Percentiles rank a stretch among this genome's conserved stretches.
Conservation (phyloP, 64 coral and sea anemone genomes). For the Actinia tenebrosa region DNA sequence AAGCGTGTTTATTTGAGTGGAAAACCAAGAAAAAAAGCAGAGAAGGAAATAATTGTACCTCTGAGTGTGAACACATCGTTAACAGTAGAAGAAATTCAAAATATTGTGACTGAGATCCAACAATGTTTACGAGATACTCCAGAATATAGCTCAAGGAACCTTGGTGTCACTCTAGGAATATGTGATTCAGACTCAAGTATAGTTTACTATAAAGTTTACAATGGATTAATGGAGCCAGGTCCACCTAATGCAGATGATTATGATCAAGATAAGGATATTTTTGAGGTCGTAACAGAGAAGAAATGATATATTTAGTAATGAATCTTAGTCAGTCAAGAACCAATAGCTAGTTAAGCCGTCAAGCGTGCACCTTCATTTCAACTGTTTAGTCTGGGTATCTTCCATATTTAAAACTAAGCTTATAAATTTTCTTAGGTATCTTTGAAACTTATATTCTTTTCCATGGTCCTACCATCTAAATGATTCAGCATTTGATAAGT, state of each 20-base stretch:
- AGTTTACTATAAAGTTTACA: slow-evolving; percentile 16
- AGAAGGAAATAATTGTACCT: slow-evolving; percentile 53
- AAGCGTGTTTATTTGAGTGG: slow-evolving; percentile 58
- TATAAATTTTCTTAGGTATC: too few relatives aligned
- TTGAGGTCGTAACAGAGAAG: too few relatives aligned
- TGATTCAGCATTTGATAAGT: too few relatives aligned
- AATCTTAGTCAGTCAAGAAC: too few relatives aligned
- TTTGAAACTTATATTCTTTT: too few relatives aligned
- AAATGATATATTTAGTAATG: too few relatives aligned
- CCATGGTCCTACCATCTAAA: too few relatives aligned
- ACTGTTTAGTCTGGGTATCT: too few relatives aligned
- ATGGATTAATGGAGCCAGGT: neutral
- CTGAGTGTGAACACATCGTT: slow-evolving; percentile 22
- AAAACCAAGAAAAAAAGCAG: slow-evolving; percentile 59
- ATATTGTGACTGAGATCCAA: slow-evolving; percentile 30
- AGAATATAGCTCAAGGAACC: neutral
- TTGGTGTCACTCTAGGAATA: slow-evolving; percentile 2
- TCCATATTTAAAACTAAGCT: too few relatives aligned
- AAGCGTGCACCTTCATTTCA: too few relatives aligned
- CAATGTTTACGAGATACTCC: slow-evolving; percentile 12
- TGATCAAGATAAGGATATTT: neutral
- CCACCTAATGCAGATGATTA: neutral
- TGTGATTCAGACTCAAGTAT: slow-evolving; percentile 24
- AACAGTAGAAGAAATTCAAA: slow-evolving; percentile 37
- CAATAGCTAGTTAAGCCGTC: too few relatives aligned